Conservation (phyloP, 2,888 invertebrate genomes). For the Zelleria hepariella region DNA sequence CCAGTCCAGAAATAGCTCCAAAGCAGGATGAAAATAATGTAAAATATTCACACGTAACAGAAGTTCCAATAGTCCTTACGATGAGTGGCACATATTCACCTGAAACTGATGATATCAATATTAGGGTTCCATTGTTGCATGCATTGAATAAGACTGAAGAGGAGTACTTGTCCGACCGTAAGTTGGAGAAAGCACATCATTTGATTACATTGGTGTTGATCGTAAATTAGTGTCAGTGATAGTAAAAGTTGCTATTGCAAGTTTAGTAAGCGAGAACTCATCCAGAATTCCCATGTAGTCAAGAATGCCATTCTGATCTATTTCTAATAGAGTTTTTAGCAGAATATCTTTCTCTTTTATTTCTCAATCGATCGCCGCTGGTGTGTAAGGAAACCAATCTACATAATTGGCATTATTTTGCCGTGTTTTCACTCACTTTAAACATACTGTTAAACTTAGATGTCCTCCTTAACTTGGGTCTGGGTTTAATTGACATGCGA, state of each 20-base stretch:
- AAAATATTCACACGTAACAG: background rate
- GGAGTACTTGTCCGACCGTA: conserved; percentile 49
- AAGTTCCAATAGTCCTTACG: background rate
- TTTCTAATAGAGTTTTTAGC: too few species aligned
- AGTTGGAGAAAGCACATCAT: conserved; percentile 23
- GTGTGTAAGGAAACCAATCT: too few species aligned
- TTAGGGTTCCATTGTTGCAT: background rate
- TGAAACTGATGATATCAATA: background rate
- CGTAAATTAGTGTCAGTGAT: background rate
- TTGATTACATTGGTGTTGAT: background rate
- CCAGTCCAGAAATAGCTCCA: background rate
- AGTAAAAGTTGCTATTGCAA: background rate
- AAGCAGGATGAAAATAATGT: background rate
- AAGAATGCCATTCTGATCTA: too few species aligned
- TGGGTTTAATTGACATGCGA: too few species aligned
- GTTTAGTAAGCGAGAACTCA: background rate
- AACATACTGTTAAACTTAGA: too few species aligned
- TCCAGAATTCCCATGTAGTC: background rate
- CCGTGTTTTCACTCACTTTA: too few species aligned
- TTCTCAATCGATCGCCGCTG: too few species aligned
- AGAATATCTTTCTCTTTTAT: too few species aligned
- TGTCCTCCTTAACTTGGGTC: background rate
- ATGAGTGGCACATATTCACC: background rate
- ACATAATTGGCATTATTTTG: too few species aligned
- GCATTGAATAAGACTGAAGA: conserved; percentile 20